These are phyloP conservation scores for Napeogenes inachia DNA, from an alignment of 2,888 invertebrate genomes.

Conservation along the genomic window DNA sequence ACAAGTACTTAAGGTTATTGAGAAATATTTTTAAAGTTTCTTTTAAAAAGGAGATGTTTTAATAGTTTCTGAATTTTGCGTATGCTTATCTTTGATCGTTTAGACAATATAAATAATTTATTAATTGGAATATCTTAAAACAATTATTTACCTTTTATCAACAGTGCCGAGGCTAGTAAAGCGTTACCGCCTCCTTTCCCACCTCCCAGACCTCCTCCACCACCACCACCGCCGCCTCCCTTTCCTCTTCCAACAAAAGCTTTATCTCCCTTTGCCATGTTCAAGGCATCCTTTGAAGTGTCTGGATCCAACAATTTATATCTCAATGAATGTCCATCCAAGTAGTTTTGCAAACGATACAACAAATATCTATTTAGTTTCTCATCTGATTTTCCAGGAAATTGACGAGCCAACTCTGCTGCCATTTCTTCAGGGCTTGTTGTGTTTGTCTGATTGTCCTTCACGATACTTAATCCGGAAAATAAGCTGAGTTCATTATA, in stretches of 20 bases:
- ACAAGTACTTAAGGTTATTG: too few relatives aligned
- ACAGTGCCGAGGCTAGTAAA: slow-evolving; percentile 76
- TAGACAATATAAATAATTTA: neutral
- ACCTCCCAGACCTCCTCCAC: slow-evolving; percentile 50
- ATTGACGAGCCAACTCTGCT: slow-evolving; percentile 84
- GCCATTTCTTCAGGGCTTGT: slow-evolving; percentile 80
- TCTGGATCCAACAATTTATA: slow-evolving; percentile 82
- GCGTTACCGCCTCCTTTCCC: slow-evolving; percentile 62
- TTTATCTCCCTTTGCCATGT: slow-evolving; percentile 61
- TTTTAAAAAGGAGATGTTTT: too few relatives aligned
- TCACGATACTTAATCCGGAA: slow-evolving; percentile 87
- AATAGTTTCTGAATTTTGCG: neutral
- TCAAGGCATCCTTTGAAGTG: slow-evolving; percentile 77
- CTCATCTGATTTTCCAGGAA: slow-evolving; percentile 86
- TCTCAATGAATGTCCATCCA: slow-evolving; percentile 84
- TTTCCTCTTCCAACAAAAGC: slow-evolving; percentile 66
- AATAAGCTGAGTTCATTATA: slow-evolving; percentile 82
- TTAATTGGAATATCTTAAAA: neutral
- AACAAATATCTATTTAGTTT: slow-evolving; percentile 85
- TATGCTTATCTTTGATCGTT: too few relatives aligned
- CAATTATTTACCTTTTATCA: slow-evolving; percentile 78
- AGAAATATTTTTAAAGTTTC: too few relatives aligned
- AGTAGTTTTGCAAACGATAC: slow-evolving; percentile 81
- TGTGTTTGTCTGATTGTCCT: slow-evolving; percentile 72
- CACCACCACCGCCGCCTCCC: slow-evolving; percentile 59